Percentiles rank a stretch among this genome's conserved stretches.
phyloP scores from a whole-genome alignment of 2,888 invertebrate species.

The Sesia apiformis region DNA sequence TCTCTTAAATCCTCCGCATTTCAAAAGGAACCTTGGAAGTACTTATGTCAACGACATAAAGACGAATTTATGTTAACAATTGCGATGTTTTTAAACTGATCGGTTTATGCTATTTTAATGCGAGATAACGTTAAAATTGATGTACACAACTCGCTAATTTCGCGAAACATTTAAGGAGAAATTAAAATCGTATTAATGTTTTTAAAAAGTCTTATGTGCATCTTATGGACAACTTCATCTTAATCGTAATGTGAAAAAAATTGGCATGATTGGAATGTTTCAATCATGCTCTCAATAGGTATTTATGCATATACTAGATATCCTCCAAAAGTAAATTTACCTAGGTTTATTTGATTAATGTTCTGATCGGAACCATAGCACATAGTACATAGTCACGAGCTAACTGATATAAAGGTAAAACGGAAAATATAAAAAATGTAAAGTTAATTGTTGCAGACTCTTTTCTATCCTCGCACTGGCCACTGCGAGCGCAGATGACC shows the following conservation, averaged over 20 bases:
- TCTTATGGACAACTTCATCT: background rate
- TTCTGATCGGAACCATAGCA: background rate
- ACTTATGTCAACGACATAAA: background rate
- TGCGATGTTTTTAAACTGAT: background rate
- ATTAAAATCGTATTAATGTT: slow-evolving; percentile 44
- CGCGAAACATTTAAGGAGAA: slow-evolving; percentile 19
- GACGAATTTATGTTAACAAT: background rate
- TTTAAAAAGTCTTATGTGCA: background rate
- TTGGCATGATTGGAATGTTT: background rate
- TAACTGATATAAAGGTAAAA: too few species aligned
- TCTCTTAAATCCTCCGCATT: slow-evolving; percentile 2
- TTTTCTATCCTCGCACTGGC: too few species aligned
- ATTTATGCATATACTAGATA: too few species aligned
- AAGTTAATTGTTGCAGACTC: too few species aligned
- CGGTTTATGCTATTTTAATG: slow-evolving; percentile 12
- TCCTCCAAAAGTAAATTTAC: background rate
- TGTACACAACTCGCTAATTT: slow-evolving; percentile 48
- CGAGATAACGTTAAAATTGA: slow-evolving; percentile 39
- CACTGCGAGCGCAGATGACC: too few species aligned
- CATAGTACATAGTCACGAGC: background rate
- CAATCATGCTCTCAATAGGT: background rate
- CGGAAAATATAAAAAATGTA: too few species aligned
- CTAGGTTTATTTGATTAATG: background rate
- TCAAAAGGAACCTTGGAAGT: background rate
- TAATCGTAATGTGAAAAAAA: background rate